Percentiles rank a stretch among this genome's conserved stretches.
Conservation (phyloP, 1,140 invertebrate species). For the Cyrtorhinus lividipennis region DNA sequence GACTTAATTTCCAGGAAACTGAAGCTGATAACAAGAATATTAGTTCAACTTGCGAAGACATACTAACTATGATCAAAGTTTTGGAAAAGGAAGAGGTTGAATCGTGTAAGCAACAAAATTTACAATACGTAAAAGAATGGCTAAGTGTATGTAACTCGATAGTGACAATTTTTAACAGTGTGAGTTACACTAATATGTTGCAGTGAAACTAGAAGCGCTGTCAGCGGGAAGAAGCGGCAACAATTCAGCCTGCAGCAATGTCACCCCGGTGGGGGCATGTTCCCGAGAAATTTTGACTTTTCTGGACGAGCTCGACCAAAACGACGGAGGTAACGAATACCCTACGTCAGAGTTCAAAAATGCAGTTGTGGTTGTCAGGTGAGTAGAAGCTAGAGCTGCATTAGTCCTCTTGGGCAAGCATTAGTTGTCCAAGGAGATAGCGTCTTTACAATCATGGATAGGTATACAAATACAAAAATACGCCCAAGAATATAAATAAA, state of each 20-base stretch:
- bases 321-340: constrained; percentile 13
- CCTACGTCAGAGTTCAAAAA: background rate
- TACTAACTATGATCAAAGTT: constrained; percentile 25
- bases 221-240: constrained; percentile 17
- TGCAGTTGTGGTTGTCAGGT: background rate
- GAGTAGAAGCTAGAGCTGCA: no score
- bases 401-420: no score
- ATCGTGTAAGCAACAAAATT: constrained; percentile 19
- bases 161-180: no score
- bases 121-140: no score
- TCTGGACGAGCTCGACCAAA: constrained; percentile 24
- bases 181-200: background rate
- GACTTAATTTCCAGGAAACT: constrained; percentile 5
- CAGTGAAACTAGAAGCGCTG: constrained; percentile 17
- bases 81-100: constrained; percentile 26
- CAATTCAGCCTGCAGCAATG: constrained; percentile 17
- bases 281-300: constrained; percentile 24
- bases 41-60: constrained; percentile 24
- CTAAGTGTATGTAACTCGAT: no score
- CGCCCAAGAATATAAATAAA: no score
- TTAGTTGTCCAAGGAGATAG: no score
- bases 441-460: no score
- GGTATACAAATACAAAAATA: no score
- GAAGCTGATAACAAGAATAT: constrained; percentile 13
- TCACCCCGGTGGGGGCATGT: constrained; percentile 3